phyloP scores from a whole-genome alignment of 1,140 invertebrate species.

The Brachionus manjavacas region DNA sequence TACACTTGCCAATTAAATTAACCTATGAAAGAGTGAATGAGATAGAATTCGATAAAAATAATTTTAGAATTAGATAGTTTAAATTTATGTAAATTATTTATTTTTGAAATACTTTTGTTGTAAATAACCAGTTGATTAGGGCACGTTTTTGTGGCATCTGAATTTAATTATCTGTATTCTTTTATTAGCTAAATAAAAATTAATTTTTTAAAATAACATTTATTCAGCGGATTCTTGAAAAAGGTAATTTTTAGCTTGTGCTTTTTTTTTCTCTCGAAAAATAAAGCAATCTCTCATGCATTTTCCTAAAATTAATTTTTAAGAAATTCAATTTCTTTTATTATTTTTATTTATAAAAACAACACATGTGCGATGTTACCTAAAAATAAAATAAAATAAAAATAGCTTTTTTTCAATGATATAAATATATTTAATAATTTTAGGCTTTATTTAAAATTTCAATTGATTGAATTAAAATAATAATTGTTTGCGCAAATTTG shows the following conservation, averaged over 20 bases:
- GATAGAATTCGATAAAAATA: neutral
- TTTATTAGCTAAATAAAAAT: neutral
- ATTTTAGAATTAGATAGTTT: neutral
- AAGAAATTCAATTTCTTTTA: too few species aligned
- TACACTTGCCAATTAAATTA: neutral
- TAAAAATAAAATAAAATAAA: too few species aligned
- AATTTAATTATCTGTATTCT: neutral
- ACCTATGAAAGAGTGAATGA: neutral
- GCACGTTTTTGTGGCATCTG: neutral
- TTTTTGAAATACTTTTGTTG: neutral
- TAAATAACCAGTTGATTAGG: neutral
- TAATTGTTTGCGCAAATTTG: too few species aligned
- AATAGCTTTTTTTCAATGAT: too few species aligned
- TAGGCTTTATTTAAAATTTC: too few species aligned
- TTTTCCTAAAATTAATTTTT: neutral
- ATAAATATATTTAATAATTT: too few species aligned
- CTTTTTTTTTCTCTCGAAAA: neutral
- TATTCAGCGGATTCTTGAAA: neutral
- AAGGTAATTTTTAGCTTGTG: neutral
- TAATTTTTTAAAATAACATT: neutral
- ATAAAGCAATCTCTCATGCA: neutral
- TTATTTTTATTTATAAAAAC: too few species aligned
- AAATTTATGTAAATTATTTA: neutral
- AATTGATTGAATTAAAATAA: too few species aligned
- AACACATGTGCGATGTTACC: too few species aligned